phyloP scores from a whole-genome alignment of 1,140 invertebrate species.

The Drosophila seguyi region DNA sequence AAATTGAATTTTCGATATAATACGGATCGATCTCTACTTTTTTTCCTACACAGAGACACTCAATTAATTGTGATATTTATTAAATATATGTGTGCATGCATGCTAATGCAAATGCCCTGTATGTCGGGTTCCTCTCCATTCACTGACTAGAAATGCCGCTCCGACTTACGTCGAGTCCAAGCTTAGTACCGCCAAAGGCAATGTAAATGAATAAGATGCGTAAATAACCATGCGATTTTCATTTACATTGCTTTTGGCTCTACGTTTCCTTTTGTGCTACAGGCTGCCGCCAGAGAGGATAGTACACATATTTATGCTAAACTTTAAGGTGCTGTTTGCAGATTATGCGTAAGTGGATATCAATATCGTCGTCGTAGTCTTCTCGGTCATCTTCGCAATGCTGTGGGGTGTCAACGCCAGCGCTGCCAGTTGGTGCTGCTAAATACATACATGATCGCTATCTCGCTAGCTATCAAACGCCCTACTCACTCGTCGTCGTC shows the following conservation, averaged over 20 bases:
- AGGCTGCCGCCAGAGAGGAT: conserved; percentile 39
- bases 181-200: background rate
- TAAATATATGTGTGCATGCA: conserved; percentile 41
- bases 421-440: conserved; percentile 77
- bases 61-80: conserved; percentile 58
- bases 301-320: conserved; percentile 63
- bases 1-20: conserved; percentile 69
- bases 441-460: conserved; percentile 51
- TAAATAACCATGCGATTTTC: background rate
- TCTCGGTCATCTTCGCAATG: conserved; percentile 7
- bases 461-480: conserved; percentile 47
- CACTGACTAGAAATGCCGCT: conserved; percentile 52
- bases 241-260: background rate
- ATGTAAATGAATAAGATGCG: background rate
- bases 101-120: conserved; percentile 46
- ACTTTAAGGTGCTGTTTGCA: conserved; percentile 59
- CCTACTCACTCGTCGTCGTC: conserved; percentile 29
- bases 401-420: conserved; percentile 68
- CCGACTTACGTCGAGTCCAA: conserved; percentile 7
- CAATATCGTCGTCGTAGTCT: conserved; percentile 33
- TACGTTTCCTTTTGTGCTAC: conserved; percentile 38
- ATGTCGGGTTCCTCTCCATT: conserved; percentile 27
- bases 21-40: conserved; percentile 37
- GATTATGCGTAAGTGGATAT: conserved; percentile 73
- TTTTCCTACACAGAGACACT: conserved; percentile 64